Base-by-base conservation (phyloP, 2,797 vertebrate genomes). In the Rousettus madagascariensis region DNA sequence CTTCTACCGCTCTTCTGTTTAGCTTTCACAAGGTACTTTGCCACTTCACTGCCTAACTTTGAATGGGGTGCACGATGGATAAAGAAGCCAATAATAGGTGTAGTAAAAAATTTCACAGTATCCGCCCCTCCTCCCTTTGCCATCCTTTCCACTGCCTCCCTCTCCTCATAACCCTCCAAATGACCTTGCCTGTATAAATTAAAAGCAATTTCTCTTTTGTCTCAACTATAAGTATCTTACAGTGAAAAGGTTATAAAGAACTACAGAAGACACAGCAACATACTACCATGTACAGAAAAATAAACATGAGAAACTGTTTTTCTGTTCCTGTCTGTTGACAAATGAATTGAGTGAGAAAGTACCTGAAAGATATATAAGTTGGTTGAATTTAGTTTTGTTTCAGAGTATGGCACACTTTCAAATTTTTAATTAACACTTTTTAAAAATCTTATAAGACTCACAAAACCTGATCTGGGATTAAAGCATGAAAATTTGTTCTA, bases 201-300 rank as follows among this genome's bases (percentile, higher is more conserved):
- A 74, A 90, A 86, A 59, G 72, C 61, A 69, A 71, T n/a, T 30
- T 69, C 38, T 95, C 69, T 68, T 93, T 82, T 84, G 68, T 72
- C 33, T 95, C 80, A 82, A 65, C 36, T 38, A 61, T 5, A 86
- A 85, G 8, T 11, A 66, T 65, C 55, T 87, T 75, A 82, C 0
- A 95, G 2, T 75, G 36, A 43, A 94, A 91, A 92, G 38, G 8
- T 28, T 55, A 84, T 68, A 51, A 90, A 90, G 36, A 97, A 90
- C 80, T 78, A 91, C n/a, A 92, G 65, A 91, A 95, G 88, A 66
- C 63, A 91, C 0, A 90, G 74, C 43, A 90, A 69, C 53, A 55
- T 17, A 43, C 11, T 77, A 75, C 22, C 28, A 92, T 65, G 90
- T 13, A 91, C 46, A 77, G 26, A 69, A 86, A 80, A 20, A 69